Base-by-base conservation (phyloP, 2,888 invertebrate genomes). In the Trachelus stipa region DNA sequence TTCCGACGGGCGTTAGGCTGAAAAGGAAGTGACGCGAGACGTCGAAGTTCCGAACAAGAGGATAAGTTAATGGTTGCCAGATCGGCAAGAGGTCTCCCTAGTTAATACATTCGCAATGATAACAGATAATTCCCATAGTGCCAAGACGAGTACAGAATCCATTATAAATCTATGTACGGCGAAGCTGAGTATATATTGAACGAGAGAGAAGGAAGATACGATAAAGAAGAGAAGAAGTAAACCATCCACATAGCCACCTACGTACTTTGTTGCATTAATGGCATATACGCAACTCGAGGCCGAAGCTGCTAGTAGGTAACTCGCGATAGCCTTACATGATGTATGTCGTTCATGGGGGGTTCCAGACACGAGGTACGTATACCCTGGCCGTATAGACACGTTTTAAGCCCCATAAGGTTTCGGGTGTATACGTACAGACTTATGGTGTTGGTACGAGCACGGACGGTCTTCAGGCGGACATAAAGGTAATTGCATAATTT, bases 401-500 rank as follows among this genome's bases (percentile, higher is more conserved):
- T 56, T 56, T 56, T 56, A 23, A 56, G 9, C 23, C 56, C 56
- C 56, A 56, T 56, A 56, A 23, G 56, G 23, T 56, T 56, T 56
- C 56, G 56, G 23, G 56, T 56, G 23, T 56, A 56, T 56, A 56
- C 56, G 56, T 56, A 23, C 1, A 56, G 56, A 56, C 56, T 56
- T 56, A 56, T 56, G 56, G 56, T 56, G 56, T 56, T 56, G 56
- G 56, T 56, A 69, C 75, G 34, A 34, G 37, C 74, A 35, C 12
- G 34, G 35, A 83, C 83, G 81, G 80, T 85, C 83, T 82, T 85
- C 83, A 76, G 81, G 81, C 84, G 82, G 83, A 82, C 85, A 82
- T 87, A 87, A 88, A 88, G 83, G 87, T 88, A 88, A 88, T 88
- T 88, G 88, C 87, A 87, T 87, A 87, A 88, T 88, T 88, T 88